phyloP scores from a whole-genome alignment of 2,797 vertebrate species.

The Enteromius anoplus region DNA sequence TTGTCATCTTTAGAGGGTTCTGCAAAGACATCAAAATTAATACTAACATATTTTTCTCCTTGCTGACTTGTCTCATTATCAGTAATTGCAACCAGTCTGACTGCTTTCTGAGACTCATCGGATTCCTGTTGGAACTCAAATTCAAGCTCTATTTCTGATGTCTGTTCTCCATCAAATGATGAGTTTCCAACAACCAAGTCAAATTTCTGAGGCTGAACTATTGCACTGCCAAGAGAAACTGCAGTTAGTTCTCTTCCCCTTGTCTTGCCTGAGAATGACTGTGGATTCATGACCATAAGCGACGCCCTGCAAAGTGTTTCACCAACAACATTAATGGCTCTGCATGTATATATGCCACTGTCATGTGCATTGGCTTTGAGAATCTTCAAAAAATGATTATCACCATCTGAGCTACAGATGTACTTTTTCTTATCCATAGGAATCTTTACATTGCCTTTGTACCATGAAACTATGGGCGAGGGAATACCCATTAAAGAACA shows the following conservation, averaged over 20 bases:
- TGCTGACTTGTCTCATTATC: conserved; percentile 78
- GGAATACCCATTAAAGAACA: conserved; percentile 94
- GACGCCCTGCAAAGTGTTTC: conserved; percentile 88
- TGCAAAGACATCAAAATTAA: conserved; percentile 86
- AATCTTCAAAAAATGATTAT: conserved; percentile 89
- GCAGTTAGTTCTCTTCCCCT: conserved; percentile 76
- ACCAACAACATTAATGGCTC: conserved; percentile 87
- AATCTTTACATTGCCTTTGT: conserved; percentile 84
- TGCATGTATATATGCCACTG: conserved; percentile 86
- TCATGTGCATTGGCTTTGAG: conserved; percentile 80
- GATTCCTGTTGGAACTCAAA: conserved; percentile 83
- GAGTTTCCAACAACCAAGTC: conserved; percentile 82
- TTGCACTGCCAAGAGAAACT: conserved; percentile 71
- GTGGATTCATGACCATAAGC: conserved; percentile 77
- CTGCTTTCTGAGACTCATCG: conserved; percentile 81
- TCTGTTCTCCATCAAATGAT: conserved; percentile 77
- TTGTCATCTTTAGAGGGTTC: conserved; percentile 83
- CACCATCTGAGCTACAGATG: conserved; percentile 83
- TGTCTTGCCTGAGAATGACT: conserved; percentile 70
- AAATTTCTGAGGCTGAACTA: conserved; percentile 76
- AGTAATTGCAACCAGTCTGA: conserved; percentile 81
- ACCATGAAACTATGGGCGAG: conserved; percentile 90
- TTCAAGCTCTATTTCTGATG: conserved; percentile 88
- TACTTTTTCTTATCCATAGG: conserved; percentile 82
- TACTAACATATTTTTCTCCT: conserved; percentile 80